Base-by-base conservation (phyloP, 2,797 vertebrate species). In the Pampus argenteus region DNA sequence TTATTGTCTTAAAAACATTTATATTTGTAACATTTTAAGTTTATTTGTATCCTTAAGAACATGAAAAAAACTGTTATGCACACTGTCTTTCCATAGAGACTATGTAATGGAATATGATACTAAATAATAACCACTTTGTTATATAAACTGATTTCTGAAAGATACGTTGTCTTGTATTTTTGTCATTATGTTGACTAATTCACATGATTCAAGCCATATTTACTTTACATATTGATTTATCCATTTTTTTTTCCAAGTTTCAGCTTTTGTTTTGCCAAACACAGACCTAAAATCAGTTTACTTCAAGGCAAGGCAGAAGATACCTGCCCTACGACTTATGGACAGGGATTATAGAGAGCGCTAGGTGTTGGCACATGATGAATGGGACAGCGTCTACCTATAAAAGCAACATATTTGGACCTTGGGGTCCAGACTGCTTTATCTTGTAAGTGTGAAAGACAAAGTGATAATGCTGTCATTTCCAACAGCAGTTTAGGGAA, bases 11-110 rank as follows among this genome's bases (percentile, higher is more conserved):
- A 91, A 93, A 91, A 91, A 86, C 88, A 82, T 94, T 95, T 94
- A 93, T 93, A 94, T 94, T 93, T 94, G 92, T 94, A 94, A 93
- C 87, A 89, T 92, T 89, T 92, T 91, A 88, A 81, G 79, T 92
- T 93, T 87, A 89, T 92, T 94, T 94, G 91, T 93, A 92, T 91
- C 82, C 83, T 85, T 89, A 74, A 89, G 55, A 85, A 85, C 70
- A 76, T 84, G 56, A 58, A 78, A 65, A 72, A 48, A 59, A 71
- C 87, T 85, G 84, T 89, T 89, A 92, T 90, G 85, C 76, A 89
- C 77, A 91, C 81, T 92, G 89, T 93, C 86, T 88, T 86, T 85
- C 78, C 87, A 86, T 88, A 78, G 62, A 87, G 28, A n/a, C n/a
- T 81, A 88, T 91, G 86, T 93, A 88, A 90, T 88, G 91, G 76